A percentile compares a stretch with the other conserved stretches of the same genome.
Conservation (phyloP, 2,113 vertebrate species). For the Oncorhynchus nerka region DNA sequence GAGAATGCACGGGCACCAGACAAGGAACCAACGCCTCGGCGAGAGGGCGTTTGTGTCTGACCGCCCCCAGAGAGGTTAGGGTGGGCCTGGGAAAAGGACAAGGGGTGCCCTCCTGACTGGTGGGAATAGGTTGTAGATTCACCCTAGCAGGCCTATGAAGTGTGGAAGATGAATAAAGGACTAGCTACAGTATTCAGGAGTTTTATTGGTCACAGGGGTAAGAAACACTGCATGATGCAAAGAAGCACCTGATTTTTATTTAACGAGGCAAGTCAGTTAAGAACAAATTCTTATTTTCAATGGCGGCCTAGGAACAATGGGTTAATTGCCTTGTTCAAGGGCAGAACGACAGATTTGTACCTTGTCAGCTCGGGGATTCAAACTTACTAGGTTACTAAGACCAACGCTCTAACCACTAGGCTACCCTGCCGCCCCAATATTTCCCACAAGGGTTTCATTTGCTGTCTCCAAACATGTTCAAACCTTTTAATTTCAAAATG, state of each 20-base stretch:
- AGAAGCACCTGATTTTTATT: neutral
- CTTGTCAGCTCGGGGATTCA: too few relatives aligned
- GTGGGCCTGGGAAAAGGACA: neutral
- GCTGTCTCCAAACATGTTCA: neutral
- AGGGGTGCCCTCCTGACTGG: neutral
- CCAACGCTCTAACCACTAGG: too few relatives aligned
- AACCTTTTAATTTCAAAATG: too few relatives aligned
- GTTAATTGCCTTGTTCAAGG: too few relatives aligned
- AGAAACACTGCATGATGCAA: conserved; percentile 23
- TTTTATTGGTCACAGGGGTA: neutral
- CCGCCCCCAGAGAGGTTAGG: neutral
- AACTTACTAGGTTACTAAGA: too few relatives aligned
- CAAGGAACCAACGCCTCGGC: neutral
- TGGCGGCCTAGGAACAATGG: too few relatives aligned
- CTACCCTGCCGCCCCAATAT: neutral
- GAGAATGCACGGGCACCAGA: neutral
- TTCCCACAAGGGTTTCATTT: neutral
- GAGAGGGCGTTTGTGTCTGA: neutral
- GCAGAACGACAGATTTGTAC: too few relatives aligned
- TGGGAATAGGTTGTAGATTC: too few relatives aligned
- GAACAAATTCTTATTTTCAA: too few relatives aligned
- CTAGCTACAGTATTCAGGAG: conserved; percentile 11
- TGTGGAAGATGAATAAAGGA: neutral
- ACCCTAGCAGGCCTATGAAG: neutral
- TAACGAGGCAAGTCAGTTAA: too few relatives aligned